phyloP scores from a whole-genome alignment of 2,888 invertebrate genomes.

The Drosophila borborema region DNA sequence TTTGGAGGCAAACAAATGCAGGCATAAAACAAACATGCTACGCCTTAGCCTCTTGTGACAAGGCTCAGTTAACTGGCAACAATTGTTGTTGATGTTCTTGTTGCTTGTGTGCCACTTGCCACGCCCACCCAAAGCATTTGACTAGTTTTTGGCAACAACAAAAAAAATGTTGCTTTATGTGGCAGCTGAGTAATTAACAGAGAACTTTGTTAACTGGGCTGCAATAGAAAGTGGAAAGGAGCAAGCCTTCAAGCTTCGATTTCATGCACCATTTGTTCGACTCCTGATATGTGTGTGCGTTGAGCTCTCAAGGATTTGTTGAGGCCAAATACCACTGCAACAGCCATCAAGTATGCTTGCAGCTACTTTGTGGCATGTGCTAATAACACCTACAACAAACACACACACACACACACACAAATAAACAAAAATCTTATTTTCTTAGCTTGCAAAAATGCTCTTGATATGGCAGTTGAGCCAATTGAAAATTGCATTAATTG shows the following conservation, averaged over 20 bases:
- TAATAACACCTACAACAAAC: conserved; percentile 4
- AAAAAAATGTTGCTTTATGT: conserved; percentile 23
- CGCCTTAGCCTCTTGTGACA: conserved; percentile 15
- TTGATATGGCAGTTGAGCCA: background rate
- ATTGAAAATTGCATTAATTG: background rate
- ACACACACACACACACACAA: background rate
- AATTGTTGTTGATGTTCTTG: conserved; percentile 6
- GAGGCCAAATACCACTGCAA: conserved; percentile 12
- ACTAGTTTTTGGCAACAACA: background rate
- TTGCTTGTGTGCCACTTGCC: conserved; percentile 2
- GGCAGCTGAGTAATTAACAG: conserved; percentile 43
- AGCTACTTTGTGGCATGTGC: conserved; percentile 32
- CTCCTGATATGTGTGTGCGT: conserved; percentile 7
- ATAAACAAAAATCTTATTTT: background rate
- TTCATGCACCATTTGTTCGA: conserved; percentile 38
- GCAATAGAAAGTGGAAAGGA: background rate
- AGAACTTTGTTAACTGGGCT: conserved; percentile 42
- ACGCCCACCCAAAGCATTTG: conserved; percentile 5
- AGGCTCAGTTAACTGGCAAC: conserved; percentile 12
- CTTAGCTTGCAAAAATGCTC: background rate
- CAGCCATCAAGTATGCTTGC: conserved; percentile 18
- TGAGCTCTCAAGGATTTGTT: conserved; percentile 32
- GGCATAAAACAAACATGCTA: conserved; percentile 16
- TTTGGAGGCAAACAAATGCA: conserved; percentile 8
- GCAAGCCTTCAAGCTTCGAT: conserved; percentile 17